phyloP scores from a whole-genome alignment of 2,113 vertebrate species.

The Panurus biarmicus region DNA sequence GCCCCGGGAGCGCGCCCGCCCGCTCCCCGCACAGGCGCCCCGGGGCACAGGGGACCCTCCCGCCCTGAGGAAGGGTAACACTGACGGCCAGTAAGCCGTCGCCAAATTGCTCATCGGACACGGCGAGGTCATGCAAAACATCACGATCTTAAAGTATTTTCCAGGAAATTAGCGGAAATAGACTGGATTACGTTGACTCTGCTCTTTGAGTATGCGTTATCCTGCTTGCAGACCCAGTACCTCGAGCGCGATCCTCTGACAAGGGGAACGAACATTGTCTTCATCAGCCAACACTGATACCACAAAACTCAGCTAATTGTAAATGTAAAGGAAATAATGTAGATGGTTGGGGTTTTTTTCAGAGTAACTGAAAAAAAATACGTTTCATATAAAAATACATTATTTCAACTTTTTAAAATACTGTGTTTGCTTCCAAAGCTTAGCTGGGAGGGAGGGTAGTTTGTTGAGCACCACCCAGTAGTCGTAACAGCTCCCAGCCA shows the following conservation, averaged over 20 bases:
- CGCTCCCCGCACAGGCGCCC: background rate
- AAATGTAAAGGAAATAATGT: background rate
- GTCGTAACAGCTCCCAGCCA: fast-evolving
- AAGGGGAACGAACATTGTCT: background rate
- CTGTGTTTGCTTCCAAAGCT: background rate
- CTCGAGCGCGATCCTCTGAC: background rate
- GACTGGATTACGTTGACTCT: fast-evolving
- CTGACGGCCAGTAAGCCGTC: fast-evolving
- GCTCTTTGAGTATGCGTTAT: background rate
- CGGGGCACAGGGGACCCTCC: background rate
- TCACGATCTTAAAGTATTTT: background rate
- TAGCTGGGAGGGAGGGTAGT: background rate
- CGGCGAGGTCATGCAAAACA: background rate
- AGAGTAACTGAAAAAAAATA: background rate
- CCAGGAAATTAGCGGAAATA: background rate
- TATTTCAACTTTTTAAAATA: background rate
- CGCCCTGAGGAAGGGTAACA: fast-evolving
- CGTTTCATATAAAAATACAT: background rate
- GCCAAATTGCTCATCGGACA: fast-evolving
- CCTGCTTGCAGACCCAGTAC: background rate
- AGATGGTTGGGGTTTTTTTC: background rate
- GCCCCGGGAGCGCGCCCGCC: background rate
- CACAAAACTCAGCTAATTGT: background rate
- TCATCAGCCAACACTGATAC: background rate
- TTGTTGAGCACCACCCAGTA: background rate